A percentile compares a stretch with the other conserved stretches of the same genome.
These are phyloP conservation scores for Nephila pilipes DNA, from an alignment of 1,140 invertebrate genomes.

Conservation along the genomic window DNA sequence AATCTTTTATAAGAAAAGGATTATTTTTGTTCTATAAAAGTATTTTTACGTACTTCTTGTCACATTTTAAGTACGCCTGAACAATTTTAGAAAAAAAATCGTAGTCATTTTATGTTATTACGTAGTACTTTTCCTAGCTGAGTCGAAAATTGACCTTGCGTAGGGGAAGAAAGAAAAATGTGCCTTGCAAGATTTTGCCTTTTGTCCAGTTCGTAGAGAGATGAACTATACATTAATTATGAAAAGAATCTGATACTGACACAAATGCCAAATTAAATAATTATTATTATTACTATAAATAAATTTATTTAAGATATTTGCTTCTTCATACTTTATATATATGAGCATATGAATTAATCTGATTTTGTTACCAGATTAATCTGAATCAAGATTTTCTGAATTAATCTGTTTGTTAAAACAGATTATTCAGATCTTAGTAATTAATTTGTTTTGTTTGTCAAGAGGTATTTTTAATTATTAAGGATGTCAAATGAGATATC, in stretches of 20 bases:
- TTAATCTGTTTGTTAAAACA: too few relatives aligned
- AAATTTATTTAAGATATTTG: too few relatives aligned
- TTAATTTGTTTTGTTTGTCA: too few relatives aligned
- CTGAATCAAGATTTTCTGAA: too few relatives aligned
- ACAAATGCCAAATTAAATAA: not conserved
- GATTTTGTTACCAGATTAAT: too few relatives aligned
- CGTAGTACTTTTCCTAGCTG: not conserved
- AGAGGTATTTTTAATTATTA: too few relatives aligned
- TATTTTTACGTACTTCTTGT: not conserved
- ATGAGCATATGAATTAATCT: too few relatives aligned
- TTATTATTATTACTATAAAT: too few relatives aligned
- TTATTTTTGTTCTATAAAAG: constrained; percentile 21
- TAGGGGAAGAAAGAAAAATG: not conserved
- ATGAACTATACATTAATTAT: not conserved
- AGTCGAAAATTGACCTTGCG: not conserved
- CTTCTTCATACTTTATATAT: too few relatives aligned
- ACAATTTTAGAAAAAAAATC: constrained; percentile 32
- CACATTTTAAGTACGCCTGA: constrained; percentile 31
- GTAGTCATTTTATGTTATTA: constrained; percentile 40
- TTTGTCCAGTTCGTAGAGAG: not conserved
- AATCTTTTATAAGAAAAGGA: not conserved
- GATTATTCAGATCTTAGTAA: too few relatives aligned
- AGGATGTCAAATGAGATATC: too few relatives aligned
- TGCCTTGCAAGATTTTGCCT: not conserved
- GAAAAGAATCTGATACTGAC: not conserved